Evolutionary conservation across 1,140 invertebrate genomes (phyloP).

Genomic region (Micrasema minimum): DNA sequence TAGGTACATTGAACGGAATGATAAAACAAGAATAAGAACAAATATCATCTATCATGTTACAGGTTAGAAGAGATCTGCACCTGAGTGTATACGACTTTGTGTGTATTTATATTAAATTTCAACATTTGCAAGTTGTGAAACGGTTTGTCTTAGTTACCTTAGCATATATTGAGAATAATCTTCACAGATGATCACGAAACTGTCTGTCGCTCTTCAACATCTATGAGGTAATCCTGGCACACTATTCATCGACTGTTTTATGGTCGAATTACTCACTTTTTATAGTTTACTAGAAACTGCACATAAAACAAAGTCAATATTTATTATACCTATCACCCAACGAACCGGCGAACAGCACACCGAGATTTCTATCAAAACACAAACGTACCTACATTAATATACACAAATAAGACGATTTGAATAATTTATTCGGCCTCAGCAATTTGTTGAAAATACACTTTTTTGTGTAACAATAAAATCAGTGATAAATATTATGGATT

Average conservation of each 20-base stretch:
- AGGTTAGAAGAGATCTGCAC: constrained; percentile 7
- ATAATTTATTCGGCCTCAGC: constrained; percentile 16
- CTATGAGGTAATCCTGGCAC: background rate
- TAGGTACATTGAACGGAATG: background rate
- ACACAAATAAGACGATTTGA: constrained; percentile 2
- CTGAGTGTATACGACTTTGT: constrained; percentile 6
- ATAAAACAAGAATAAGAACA: constrained; percentile 18
- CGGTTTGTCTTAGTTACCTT: constrained; percentile 13
- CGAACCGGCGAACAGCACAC: background rate
- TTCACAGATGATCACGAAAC: background rate
- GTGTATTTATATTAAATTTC: constrained; percentile 14
- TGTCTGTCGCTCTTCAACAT: background rate
- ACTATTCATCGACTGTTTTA: constrained; percentile 7
- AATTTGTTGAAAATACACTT: constrained; percentile 1
- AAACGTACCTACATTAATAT: background rate
- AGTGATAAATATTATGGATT: background rate
- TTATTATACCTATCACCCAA: constrained; percentile 15
- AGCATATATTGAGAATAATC: constrained; percentile 10
- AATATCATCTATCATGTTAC: constrained; percentile 26
- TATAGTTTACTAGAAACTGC: constrained; percentile 7
- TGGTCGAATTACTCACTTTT: constrained; percentile 25
- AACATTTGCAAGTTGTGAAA: background rate
- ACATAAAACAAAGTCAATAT: constrained; percentile 14
- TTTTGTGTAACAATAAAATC: background rate
- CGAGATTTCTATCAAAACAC: constrained; percentile 12